phyloP scores from a whole-genome alignment of 2,888 invertebrate genomes.

The Lucinisca nassula region DNA sequence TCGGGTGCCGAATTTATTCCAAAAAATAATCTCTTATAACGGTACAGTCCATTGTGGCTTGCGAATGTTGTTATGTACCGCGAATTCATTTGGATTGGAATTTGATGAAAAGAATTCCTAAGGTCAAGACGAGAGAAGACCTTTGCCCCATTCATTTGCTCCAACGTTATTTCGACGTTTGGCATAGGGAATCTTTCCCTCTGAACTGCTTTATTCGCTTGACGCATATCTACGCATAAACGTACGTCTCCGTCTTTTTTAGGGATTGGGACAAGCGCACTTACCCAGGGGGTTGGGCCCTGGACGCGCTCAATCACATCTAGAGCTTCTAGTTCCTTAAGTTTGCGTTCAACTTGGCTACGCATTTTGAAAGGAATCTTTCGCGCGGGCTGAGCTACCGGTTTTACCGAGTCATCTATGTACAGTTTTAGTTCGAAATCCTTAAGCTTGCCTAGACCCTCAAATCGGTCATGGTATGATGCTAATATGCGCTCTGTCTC shows the following conservation, averaged over 20 bases:
- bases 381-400: conserved; percentile 32
- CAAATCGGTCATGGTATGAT: conserved; percentile 4
- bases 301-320: conserved; percentile 56
- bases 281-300: conserved; percentile 61
- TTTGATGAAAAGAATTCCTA: not conserved
- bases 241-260: conserved; percentile 62
- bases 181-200: conserved; percentile 55
- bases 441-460: conserved; percentile 37
- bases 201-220: conserved; percentile 59
- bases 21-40: conserved; percentile 16
- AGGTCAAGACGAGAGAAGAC: conserved; percentile 24
- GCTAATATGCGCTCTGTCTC: not conserved
- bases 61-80: conserved; percentile 12
- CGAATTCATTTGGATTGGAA: not conserved
- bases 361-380: conserved; percentile 37
- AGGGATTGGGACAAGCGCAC: conserved; percentile 53
- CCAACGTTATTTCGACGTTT: conserved; percentile 33
- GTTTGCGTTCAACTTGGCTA: conserved; percentile 32
- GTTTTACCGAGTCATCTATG: conserved; percentile 31
- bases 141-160: conserved; percentile 17
- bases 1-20: conserved; percentile 49
- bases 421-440: conserved; percentile 32
- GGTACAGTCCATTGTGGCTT: conserved; percentile 21
- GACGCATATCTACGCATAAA: conserved; percentile 66
- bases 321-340: conserved; percentile 19